Conservation (phyloP, 2,797 vertebrate species). For the Tarsius wallacei region DNA sequence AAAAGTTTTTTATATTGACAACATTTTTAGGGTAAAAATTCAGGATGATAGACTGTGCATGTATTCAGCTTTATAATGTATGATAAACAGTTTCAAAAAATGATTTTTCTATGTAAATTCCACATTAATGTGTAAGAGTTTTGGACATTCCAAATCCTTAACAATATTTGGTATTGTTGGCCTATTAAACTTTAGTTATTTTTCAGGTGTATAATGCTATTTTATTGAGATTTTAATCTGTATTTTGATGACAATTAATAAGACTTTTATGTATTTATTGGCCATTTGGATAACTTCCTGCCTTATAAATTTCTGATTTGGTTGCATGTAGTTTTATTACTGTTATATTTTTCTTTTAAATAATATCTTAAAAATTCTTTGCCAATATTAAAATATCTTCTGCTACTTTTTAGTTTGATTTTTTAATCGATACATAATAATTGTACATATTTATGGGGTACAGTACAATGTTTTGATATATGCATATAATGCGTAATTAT, state of each 20-base stretch:
- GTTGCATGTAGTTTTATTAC: background rate
- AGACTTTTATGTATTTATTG: background rate
- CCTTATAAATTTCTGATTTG: background rate
- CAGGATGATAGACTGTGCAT: background rate
- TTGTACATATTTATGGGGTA: background rate
- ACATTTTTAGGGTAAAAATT: background rate
- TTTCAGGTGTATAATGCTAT: background rate
- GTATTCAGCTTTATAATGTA: background rate
- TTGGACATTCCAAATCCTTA: background rate
- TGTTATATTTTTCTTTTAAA: background rate
- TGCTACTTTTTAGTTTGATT: background rate
- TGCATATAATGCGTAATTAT: background rate
- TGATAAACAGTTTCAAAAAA: background rate
- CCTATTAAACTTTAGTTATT: background rate
- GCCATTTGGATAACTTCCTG: background rate
- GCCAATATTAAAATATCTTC: background rate
- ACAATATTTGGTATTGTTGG: background rate
- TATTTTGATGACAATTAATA: background rate
- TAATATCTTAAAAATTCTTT: background rate
- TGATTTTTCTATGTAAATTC: background rate
- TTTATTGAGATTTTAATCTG: background rate
- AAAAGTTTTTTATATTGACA: background rate
- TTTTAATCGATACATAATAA: background rate
- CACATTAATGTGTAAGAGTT: background rate
- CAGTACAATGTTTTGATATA: background rate